Conservation (phyloP, 2,797 vertebrate genomes). For the Presbytis comata region DNA sequence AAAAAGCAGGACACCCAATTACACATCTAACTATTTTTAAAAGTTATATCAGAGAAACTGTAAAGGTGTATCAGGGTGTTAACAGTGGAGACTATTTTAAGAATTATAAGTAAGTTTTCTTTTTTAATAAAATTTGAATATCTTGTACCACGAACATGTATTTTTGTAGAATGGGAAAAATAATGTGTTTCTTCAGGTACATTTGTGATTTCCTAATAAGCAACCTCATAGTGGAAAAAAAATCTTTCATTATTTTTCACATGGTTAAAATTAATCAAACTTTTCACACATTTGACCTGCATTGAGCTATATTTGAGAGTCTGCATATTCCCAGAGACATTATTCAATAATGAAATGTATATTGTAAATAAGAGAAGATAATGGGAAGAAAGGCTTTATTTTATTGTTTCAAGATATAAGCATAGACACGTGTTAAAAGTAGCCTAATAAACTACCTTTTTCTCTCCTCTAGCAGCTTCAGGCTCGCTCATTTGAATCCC, state of each 20-base stretch:
- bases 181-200: neutral
- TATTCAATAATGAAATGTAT: neutral
- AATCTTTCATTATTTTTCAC: neutral
- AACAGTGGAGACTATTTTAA: neutral
- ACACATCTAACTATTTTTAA: neutral
- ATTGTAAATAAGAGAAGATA: neutral
- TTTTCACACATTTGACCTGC: neutral
- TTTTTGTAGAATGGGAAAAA: neutral
- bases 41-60: neutral
- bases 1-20: neutral
- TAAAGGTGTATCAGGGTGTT: neutral
- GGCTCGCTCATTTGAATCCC: neutral
- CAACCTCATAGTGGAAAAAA: neutral
- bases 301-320: neutral
- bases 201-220: neutral
- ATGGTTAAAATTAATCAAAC: neutral
- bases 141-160: neutral
- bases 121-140: neutral
- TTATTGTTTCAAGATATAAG: slow-evolving; percentile 12
- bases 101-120: neutral
- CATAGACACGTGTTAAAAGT: neutral
- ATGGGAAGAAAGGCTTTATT: neutral
- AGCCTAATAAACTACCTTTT: neutral
- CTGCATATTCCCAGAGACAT: neutral
- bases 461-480: neutral